Evolutionary conservation across 2,888 invertebrate genomes (phyloP), one percentile per base, ranked within the genome.

Genomic region (Stenurella melanura): DNA sequence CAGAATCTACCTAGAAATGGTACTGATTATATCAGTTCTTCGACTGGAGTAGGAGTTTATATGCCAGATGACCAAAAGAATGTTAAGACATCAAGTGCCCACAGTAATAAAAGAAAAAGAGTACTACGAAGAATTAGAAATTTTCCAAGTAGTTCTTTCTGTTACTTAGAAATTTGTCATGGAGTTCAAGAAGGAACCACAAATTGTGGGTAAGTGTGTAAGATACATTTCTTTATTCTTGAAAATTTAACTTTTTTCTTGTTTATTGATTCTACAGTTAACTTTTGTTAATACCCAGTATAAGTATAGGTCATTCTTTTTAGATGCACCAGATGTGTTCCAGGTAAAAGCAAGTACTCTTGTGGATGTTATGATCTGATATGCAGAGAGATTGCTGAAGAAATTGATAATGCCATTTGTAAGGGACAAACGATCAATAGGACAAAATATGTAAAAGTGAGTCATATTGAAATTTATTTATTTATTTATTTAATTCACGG

Each of bases 301-400:
- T 34, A 34, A 26, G 6, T 6, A 26, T 26, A 26, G 6, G n/a
- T n/a, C 6, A 6, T 26, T 34, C 9, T 34, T 77, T 83, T 77
- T 61, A 79, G 79, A 21, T 84, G 84, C 60, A 71, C 73, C 18
- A 83, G 80, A 69, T 84, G 84, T 68, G 63, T 77, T 3, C 81
- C 82, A 18, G 81, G 81, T 3, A 79, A 82, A 73, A 84, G 63
- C 50, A 80, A 81, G 56, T 85, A 84, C 72, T 81, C 82, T 54
- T 85, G 85, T 61, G 81, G 81, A 9, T 85, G 85, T 61, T 85
- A 83, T 54, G 85, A 85, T 21, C 71, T 79, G 18, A 83, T 85
- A 34, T 58, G 81, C n/a, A 80, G 79, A 71, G 85, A 85, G 56
- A 56, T 85, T 9, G 78, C 57, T 5, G 83, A 81, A 18, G 75